These are phyloP conservation scores for Globicephala melas DNA, from an alignment of 2,113 vertebrate genomes.

Conservation along the genomic window DNA sequence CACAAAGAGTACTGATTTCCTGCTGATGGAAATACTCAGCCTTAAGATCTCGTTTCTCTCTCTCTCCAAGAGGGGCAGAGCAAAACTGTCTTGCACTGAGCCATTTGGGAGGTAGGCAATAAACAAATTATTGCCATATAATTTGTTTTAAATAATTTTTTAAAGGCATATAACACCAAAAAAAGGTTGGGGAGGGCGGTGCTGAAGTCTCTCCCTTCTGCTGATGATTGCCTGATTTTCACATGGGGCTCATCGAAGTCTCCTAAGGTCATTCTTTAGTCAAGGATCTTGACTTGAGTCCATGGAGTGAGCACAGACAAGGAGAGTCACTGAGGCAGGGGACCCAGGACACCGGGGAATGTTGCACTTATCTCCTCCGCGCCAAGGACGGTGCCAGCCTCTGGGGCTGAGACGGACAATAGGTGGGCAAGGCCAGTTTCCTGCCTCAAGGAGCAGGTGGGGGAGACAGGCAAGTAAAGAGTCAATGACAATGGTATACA, in stretches of 20 bases:
- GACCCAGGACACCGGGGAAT: not conserved
- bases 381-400: not conserved
- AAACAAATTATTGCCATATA: not conserved
- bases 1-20: constrained; percentile 21
- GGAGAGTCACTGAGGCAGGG: not conserved
- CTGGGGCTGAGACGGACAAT: not conserved
- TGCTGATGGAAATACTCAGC: constrained; percentile 39
- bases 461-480: not conserved
- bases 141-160: constrained; percentile 55
- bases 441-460: not conserved
- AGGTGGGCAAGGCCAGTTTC: not conserved
- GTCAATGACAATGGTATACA: not conserved
- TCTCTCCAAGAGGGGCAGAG: not conserved
- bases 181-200: not conserved
- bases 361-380: not conserved
- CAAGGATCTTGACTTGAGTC: not conserved
- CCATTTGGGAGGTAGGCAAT: not conserved
- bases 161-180: constrained; percentile 9
- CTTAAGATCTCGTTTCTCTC: not conserved
- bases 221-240: not conserved
- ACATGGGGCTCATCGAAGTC: not conserved
- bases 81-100: constrained; percentile 18
- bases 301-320: not conserved
- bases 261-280: not conserved
- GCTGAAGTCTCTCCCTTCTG: not conserved